Conservation (phyloP, 2,113 vertebrate genomes). For the Poecile atricapillus region DNA sequence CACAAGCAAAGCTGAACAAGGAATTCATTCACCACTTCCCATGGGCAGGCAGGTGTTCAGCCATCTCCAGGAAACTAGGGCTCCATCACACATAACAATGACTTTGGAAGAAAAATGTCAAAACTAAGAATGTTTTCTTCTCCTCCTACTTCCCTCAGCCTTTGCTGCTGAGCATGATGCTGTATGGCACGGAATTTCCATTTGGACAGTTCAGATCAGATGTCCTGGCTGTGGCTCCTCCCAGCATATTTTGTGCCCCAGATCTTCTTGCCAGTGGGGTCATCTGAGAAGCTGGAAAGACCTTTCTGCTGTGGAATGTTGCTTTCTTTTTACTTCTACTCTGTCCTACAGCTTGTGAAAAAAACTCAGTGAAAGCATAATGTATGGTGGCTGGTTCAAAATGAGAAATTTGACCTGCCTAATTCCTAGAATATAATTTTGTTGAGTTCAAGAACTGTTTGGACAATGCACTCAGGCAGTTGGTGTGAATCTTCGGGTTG, state of each 20-base stretch:
- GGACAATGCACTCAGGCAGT: neutral
- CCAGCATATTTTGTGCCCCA: rapidly evolving
- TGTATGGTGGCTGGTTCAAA: neutral
- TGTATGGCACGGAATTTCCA: neutral
- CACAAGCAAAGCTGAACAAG: neutral
- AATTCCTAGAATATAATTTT: neutral
- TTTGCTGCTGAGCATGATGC: neutral
- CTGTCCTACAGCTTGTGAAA: neutral
- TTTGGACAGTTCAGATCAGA: neutral
- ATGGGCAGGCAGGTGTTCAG: neutral
- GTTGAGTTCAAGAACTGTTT: neutral
- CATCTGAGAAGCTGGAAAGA: neutral
- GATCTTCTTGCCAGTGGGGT: rapidly evolving
- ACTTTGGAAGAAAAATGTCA: neutral
- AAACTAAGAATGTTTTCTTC: neutral
- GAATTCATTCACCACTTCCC: neutral
- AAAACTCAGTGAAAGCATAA: neutral
- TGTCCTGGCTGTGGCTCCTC: neutral
- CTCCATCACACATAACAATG: neutral
- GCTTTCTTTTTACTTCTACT: neutral
- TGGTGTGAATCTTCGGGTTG: neutral
- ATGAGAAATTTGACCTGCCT: neutral
- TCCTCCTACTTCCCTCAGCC: neutral
- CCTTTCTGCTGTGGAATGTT: neutral
- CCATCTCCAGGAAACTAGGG: neutral